Percentiles rank a stretch among this genome's conserved stretches.
These are phyloP conservation scores for Xiphorhynchus elegans DNA, from an alignment of 2,113 vertebrate genomes.

Conservation along the genomic window DNA sequence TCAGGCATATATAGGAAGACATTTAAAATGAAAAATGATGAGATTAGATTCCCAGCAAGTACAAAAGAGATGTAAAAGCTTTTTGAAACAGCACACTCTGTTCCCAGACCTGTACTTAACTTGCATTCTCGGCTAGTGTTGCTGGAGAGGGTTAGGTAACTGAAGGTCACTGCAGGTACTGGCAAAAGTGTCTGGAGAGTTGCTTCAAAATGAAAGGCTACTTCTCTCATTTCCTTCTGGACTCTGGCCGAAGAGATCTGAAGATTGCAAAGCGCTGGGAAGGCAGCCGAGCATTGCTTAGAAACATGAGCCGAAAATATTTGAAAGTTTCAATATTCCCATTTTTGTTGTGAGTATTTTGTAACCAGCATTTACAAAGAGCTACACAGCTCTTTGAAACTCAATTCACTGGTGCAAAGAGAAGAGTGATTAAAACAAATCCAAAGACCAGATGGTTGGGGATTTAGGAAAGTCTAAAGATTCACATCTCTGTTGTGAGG, in stretches of 20 bases:
- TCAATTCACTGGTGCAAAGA: slow-evolving; percentile 20
- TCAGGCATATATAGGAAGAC: background rate
- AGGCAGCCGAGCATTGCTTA: background rate
- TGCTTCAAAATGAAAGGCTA: slow-evolving; percentile 41
- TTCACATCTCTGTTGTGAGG: background rate
- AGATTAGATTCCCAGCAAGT: background rate
- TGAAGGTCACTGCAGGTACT: slow-evolving; percentile 41
- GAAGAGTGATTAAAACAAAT: slow-evolving; percentile 6
- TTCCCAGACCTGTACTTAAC: slow-evolving; percentile 6
- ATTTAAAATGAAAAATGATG: slow-evolving; percentile 45
- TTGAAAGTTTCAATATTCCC: background rate
- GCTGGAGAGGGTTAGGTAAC: background rate
- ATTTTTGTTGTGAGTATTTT: slow-evolving; percentile 27
- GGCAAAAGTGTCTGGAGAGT: background rate
- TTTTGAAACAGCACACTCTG: slow-evolving; percentile 34
- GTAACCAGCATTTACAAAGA: background rate
- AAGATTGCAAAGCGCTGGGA: background rate
- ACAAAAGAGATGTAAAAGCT: slow-evolving; percentile 35
- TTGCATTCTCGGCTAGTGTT: background rate
- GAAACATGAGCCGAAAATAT: background rate
- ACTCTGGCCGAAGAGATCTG: slow-evolving; percentile 1
- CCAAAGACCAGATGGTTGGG: slow-evolving; percentile 14
- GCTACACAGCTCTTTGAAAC: slow-evolving; percentile 2
- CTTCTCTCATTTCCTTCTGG: slow-evolving; percentile 39
- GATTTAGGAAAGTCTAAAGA: background rate